phyloP scores from a whole-genome alignment of 2,797 vertebrate genomes.

The Sebastes reedi region DNA sequence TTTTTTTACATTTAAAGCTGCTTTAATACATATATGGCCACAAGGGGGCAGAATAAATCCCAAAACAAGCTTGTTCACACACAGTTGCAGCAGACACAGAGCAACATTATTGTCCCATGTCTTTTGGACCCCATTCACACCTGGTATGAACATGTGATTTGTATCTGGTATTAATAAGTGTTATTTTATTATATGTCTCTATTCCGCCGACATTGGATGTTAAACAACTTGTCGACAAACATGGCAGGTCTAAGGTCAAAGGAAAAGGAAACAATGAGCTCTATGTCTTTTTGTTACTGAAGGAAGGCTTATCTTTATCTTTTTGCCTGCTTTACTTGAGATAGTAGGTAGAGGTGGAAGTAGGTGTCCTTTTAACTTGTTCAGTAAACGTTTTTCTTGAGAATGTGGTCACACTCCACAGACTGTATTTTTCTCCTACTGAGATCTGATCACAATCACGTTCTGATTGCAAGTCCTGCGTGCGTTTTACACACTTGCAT shows the following conservation, averaged over 20 bases:
- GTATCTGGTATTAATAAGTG: background rate
- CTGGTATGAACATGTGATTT: background rate
- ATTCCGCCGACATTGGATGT: background rate
- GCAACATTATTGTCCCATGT: background rate
- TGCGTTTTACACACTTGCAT: background rate
- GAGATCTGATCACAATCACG: background rate
- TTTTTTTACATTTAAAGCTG: background rate
- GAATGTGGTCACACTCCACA: background rate
- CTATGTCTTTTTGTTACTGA: background rate
- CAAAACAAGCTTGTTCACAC: background rate
- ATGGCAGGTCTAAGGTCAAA: background rate
- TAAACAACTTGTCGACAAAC: background rate
- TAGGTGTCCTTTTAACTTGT: background rate
- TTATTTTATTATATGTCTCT: background rate
- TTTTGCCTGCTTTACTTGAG: background rate
- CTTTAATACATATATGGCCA: background rate
- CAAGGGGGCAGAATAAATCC: background rate
- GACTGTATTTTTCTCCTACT: background rate
- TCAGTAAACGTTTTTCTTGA: background rate
- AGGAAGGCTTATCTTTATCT: background rate
- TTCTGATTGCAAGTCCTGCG: background rate
- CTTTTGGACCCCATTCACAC: background rate
- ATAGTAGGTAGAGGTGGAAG: background rate
- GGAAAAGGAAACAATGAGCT: background rate
- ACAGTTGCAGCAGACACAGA: background rate